phyloP scores from a whole-genome alignment of 2,888 invertebrate species.

The Drosophila leonis region DNA sequence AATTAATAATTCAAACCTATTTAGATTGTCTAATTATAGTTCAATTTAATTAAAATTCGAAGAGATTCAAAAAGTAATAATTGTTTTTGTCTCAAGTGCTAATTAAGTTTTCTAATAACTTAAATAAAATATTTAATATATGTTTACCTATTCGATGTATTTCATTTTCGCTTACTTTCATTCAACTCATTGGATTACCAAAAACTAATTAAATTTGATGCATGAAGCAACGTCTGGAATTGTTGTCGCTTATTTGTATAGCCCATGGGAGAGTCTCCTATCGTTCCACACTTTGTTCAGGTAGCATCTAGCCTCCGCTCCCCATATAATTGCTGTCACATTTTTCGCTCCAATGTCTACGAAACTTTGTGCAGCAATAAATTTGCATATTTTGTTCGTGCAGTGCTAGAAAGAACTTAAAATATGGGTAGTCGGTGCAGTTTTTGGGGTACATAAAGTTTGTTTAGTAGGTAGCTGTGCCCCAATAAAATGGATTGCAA shows the following conservation, averaged over 20 bases:
- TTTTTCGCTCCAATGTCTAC: constrained; percentile 56
- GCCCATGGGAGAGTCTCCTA: neutral
- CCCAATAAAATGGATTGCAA: constrained; percentile 56
- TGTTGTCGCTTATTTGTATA: neutral
- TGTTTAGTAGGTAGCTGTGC: constrained; percentile 28
- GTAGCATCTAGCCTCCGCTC: neutral
- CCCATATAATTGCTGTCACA: constrained; percentile 61
- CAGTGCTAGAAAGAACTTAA: constrained; percentile 49
- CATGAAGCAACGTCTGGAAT: neutral
- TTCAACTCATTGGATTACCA: neutral
- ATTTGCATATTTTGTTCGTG: constrained; percentile 64
- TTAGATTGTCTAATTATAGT: too few relatives aligned
- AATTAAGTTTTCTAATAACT: too few relatives aligned
- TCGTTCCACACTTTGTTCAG: constrained; percentile 3
- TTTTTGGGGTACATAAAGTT: constrained; percentile 49
- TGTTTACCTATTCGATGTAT: neutral
- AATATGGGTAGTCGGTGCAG: constrained; percentile 54
- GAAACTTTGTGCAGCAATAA: constrained; percentile 69
- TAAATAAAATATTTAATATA: neutral
- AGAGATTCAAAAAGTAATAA: too few relatives aligned
- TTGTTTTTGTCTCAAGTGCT: too few relatives aligned
- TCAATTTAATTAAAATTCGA: too few relatives aligned
- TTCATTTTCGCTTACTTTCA: neutral
- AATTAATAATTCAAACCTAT: too few relatives aligned
- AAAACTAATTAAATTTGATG: constrained; percentile 3